Percentiles rank a stretch among this genome's conserved stretches.
These are phyloP conservation scores for Limnephilus rhombicus DNA, from an alignment of 2,888 invertebrate species.

Conservation along the genomic window DNA sequence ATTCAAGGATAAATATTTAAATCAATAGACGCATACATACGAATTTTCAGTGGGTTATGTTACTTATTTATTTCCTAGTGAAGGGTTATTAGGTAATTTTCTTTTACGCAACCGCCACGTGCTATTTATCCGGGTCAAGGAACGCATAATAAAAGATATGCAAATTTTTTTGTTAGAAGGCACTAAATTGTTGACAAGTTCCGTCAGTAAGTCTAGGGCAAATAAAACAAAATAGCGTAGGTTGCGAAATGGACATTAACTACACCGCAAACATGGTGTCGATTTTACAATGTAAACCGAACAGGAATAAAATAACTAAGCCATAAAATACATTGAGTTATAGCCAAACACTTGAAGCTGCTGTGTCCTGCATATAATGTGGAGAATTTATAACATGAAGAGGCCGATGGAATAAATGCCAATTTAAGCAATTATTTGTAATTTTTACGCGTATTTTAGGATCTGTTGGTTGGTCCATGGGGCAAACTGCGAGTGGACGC, in stretches of 20 bases:
- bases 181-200: background rate
- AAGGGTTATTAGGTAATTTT: background rate
- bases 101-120: background rate
- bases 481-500: slow-evolving; percentile 24
- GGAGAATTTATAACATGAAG: slow-evolving; percentile 59
- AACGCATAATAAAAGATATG: background rate
- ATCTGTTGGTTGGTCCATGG: slow-evolving; percentile 15
- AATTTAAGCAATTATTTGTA: slow-evolving; percentile 64
- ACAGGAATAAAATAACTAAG: slow-evolving; percentile 39
- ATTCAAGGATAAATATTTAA: background rate
- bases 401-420: slow-evolving; percentile 56
- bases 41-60: background rate
- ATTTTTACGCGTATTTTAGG: slow-evolving; percentile 62
- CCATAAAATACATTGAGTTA: slow-evolving; percentile 60
- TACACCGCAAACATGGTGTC: slow-evolving; percentile 25
- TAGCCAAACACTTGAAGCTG: slow-evolving; percentile 40
- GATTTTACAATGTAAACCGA: slow-evolving; percentile 38
- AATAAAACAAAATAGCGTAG: slow-evolving; percentile 10
- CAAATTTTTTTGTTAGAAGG: background rate
- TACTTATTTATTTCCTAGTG: background rate
- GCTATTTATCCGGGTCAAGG: background rate
- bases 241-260: slow-evolving; percentile 3
- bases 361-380: slow-evolving; percentile 57
- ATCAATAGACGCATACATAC: background rate
- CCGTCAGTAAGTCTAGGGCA: slow-evolving; percentile 4